phyloP scores from a whole-genome alignment of 2,797 vertebrate species.

The Scyliorhinus canicula region DNA sequence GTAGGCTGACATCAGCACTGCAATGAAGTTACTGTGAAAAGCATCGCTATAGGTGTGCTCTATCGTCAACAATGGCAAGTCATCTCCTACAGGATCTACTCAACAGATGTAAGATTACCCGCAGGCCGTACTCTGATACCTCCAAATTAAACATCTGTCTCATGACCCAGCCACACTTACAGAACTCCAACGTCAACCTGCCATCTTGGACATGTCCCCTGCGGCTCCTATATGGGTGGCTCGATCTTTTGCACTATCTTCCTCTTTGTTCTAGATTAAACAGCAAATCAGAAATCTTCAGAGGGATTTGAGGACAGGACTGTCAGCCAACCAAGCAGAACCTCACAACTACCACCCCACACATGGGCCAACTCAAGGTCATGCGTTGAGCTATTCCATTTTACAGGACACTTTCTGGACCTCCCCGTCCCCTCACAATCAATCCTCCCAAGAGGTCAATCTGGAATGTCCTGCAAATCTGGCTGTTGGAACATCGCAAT shows the following conservation, averaged over 20 bases:
- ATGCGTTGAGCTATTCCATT: neutral
- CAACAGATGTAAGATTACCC: neutral
- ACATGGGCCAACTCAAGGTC: neutral
- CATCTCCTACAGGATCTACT: neutral
- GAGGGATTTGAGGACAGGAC: neutral
- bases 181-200: neutral
- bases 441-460: neutral
- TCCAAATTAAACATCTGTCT: neutral
- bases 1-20: too few species aligned
- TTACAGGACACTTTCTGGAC: neutral
- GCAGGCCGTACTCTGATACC: neutral
- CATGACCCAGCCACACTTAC: neutral
- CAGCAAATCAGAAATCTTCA: neutral
- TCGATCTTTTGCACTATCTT: neutral
- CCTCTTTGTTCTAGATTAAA: neutral
- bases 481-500: neutral
- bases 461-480: neutral
- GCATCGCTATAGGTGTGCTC: neutral
- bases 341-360: neutral
- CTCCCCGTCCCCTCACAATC: neutral
- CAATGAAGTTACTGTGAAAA: too few species aligned
- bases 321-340: neutral
- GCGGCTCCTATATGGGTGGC: neutral
- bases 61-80: neutral
- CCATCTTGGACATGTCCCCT: neutral